Evolutionary conservation across 2,888 invertebrate genomes (phyloP), one percentile per base, ranked within the genome.

Genomic region (Spialia ferax): DNA sequence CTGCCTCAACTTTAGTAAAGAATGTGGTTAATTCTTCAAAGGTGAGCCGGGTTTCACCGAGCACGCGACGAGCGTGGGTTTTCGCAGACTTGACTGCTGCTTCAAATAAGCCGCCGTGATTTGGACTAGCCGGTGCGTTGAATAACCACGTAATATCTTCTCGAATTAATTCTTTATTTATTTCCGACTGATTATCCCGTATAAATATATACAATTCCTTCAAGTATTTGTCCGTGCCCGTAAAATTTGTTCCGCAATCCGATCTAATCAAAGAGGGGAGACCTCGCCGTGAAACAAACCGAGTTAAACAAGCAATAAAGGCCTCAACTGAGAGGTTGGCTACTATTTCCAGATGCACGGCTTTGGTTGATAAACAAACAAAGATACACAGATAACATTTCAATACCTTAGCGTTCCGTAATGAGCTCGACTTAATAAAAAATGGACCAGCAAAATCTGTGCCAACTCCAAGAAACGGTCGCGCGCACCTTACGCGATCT

Each of bases 231-330:
- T 61, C 11, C 2, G 71, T 57, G 10, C 72, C 73, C 18, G 63
- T 32, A 62, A 48, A 73, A 26, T 71, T 73, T 10, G 63, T 70
- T 8, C 73, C 71, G 23, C 65, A 54, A 56, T 73, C 73, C 5
- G 70, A 70, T 5, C 66, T 29, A 22, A 71, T 42, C 4, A 61
- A 11, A 23, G 52, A 29, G 10, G 65, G 70, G 3, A 67, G n/a
- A 1, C 73, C 71, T 13, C 72, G 55, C 15, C 71, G 42, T n/a
- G 60, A 42, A 7, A 67, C 61, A 50, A 72, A 73, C 5, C 70
- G 63, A 13, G 55, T 65, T 7, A 71, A 63, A 1, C 65, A 61
- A 5, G 70, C 72, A n/a, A 72, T 26, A 42, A 73, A 72, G 2
- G 59, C 71, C 35, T 74, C 70, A 0, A 65, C 59, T 20, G 69